Base-by-base conservation (phyloP, 2,113 vertebrate genomes). In the Piaya cayana region DNA sequence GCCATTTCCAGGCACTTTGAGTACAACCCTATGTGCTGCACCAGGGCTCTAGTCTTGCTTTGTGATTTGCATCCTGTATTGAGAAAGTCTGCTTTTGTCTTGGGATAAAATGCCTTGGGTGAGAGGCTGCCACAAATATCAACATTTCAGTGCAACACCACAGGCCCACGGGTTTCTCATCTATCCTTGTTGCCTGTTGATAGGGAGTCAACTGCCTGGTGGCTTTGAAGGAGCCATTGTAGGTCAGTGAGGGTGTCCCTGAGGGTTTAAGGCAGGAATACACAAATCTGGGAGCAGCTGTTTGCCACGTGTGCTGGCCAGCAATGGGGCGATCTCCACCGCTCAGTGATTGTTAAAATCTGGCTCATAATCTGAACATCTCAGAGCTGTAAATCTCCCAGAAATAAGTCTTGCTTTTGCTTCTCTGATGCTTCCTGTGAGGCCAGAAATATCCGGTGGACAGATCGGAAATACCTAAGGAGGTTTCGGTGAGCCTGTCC, bases 1-100 rank as follows among this genome's bases (percentile, higher is more conserved):
- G 62, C 58, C 67, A 12, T 85, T 82, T 68, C 69, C 69, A 78
- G 69, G 87, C 81, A 6, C 36, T 75, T 6, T n/a, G 87, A 86
- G 64, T 32, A 60, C 91, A 42, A 5, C 53, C 4, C 1, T 6
- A 59, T 79, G 92, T 39, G 72, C 86, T 13, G 74, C 70, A 90
- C 39, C 53, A 87, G 59, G 65, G 62, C 77, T 74, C 77, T 74
- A 52, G 39, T 70, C 91, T 69, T 29, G 56, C 77, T 95, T 87
- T 93, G 72, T 88, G 89, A 79, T 84, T 82, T 65, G 60, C 86
- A 93, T 90, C 92, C 92, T 90, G 92, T 90, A 9, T 96, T 96
- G 93, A 94, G 93, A 49, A 96, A 96, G 87, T 92, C 62, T 32
- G 77, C 93, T 76, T 97, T 95, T 97, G 94, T 96, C 70, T 95